Percentiles rank a stretch among this genome's conserved stretches.
Evolutionary conservation across 2,113 vertebrate species (phyloP).

Genomic region (Nymphicus hollandicus): DNA sequence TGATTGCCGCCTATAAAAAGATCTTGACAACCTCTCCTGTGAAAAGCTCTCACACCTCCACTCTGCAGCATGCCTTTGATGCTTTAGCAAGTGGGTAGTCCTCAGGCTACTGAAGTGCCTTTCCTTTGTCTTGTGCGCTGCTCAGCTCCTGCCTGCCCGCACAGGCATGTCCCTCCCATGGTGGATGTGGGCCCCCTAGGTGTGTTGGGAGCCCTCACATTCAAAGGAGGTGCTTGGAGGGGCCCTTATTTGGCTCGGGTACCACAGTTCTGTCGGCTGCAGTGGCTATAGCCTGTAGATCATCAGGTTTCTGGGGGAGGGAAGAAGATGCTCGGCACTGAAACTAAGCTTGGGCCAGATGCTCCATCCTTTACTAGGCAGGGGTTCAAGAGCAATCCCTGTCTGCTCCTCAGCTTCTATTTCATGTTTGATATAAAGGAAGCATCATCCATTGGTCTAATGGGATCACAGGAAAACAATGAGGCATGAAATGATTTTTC

Average conservation of each 20-base stretch:
- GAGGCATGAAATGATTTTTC: conserved; percentile 33
- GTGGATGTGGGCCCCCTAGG: neutral
- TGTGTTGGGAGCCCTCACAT: neutral
- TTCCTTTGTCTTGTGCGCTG: neutral
- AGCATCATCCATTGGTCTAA: neutral
- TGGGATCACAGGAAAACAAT: neutral
- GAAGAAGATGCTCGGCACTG: neutral
- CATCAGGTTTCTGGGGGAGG: neutral
- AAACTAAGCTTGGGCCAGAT: neutral
- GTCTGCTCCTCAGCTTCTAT: neutral
- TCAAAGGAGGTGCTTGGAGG: accelerated
- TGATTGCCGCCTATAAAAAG: neutral
- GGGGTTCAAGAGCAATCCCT: neutral
- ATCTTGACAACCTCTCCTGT: conserved; percentile 5
- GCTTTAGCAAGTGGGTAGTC: neutral
- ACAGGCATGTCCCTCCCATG: accelerated
- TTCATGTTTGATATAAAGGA: neutral
- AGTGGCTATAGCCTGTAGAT: neutral
- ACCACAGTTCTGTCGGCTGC: neutral
- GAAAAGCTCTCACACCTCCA: conserved; percentile 28
- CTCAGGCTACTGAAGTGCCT: neutral
- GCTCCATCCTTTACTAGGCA: neutral
- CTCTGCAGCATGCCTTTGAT: neutral
- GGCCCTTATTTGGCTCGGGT: neutral
- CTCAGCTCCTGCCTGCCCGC: accelerated